Evolutionary conservation across 2,797 vertebrate species (phyloP), one percentile per base, ranked within the genome.

Genomic region (Vultur gryphus): DNA sequence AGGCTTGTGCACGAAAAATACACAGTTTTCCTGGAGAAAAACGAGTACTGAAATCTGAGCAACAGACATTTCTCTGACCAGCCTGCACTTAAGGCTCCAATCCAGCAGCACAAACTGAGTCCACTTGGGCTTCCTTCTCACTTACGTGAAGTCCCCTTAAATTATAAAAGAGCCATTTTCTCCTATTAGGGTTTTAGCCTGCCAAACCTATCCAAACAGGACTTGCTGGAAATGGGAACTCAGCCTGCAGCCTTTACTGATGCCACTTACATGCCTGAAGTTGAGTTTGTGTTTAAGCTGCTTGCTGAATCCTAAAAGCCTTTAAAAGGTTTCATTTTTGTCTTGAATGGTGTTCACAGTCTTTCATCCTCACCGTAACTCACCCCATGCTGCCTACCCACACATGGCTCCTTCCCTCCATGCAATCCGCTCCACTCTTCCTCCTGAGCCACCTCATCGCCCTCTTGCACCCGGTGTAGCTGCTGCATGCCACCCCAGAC

Each of bases 1-100:
- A 69, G 89, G 70, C 71, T 73, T 78, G 31, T 70, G 55, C 48
- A 72, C 16, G 78, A 81, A 84, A 97, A 91, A 91, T 49, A 83
- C 16, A 92, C 64, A 35, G 25, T 44, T 78, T 94, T 81, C 61
- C 64, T 43, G 24, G n/a, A 84, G 73, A 49, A 79, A 96, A 95
- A 61, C 1, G 15, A 82, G 29, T 31, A 41, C 26, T 43, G 44
- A 88, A 77, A 54, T 67, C 65, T 52, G 46, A 75, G 70, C 37
- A 82, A 37, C 65, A 89, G 43, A 61, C 33, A 51, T 55, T 73
- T 93, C 72, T 83, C 73, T 44, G 66, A 94, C 31, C 19, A 84
- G 78, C n/a, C 43, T 77, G 35, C 20, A 55, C 58, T 64, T 51
- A 67, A 75, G 37, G 37, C 67, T 82, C 33, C 51, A 59, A 24